These are phyloP conservation scores for Potamilus streckersoni DNA, from an alignment of 1,140 invertebrate genomes.

Conservation along the genomic window DNA sequence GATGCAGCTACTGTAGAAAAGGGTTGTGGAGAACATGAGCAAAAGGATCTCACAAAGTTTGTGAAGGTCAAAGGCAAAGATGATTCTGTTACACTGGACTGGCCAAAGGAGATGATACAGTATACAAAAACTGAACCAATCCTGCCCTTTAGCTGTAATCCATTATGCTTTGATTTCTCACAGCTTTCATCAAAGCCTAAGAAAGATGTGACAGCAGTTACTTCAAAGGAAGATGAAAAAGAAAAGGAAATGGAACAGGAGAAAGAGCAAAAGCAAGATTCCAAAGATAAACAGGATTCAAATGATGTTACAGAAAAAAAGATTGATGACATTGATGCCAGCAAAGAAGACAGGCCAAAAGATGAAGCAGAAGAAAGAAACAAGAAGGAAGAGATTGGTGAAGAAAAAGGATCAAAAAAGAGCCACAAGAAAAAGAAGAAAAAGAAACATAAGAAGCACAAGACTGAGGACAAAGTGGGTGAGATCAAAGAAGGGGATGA, in stretches of 20 bases:
- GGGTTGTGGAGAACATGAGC: background rate
- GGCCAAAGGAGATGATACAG: conserved; percentile 45
- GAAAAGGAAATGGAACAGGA: too few relatives aligned
- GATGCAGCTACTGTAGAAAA: background rate
- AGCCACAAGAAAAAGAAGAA: conserved; percentile 35
- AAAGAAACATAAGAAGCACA: conserved; percentile 18
- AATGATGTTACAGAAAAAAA: conserved; percentile 4
- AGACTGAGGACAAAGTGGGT: conserved; percentile 28
- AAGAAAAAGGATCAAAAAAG: conserved; percentile 21
- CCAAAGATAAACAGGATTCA: too few relatives aligned
- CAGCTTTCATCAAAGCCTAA: conserved; percentile 19
- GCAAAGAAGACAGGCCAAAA: conserved; percentile 7
- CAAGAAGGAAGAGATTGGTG: conserved; percentile 12
- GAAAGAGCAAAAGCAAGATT: too few relatives aligned
- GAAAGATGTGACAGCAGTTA: too few relatives aligned
- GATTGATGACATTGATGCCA: background rate
- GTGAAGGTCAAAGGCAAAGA: conserved; percentile 44
- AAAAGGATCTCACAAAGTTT: conserved; percentile 9
- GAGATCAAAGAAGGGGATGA: conserved; percentile 6
- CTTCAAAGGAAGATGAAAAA: too few relatives aligned
- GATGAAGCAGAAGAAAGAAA: conserved; percentile 6
- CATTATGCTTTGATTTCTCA: conserved; percentile 44
- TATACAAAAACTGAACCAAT: conserved; percentile 37
- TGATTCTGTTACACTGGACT: conserved; percentile 37
- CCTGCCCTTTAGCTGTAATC: conserved; percentile 42